A percentile compares a stretch with the other conserved stretches of the same genome.
Conservation (phyloP, 2,888 invertebrate genomes). For the Spatulosminthurus flaviceps region DNA sequence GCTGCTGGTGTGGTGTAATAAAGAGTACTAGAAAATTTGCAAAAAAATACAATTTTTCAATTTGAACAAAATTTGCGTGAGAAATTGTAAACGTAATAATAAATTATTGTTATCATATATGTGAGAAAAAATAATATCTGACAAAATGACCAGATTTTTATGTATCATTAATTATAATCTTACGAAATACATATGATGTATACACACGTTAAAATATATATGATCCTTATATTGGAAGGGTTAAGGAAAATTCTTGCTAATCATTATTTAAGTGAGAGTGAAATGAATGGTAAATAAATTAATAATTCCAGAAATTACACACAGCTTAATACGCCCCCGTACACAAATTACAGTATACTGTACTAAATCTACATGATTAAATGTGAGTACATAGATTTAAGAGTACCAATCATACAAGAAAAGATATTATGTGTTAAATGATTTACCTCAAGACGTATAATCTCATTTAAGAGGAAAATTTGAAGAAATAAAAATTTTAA, state of each 20-base stretch:
- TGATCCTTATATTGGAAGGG: too few species aligned
- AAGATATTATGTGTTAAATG: not conserved
- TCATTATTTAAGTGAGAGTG: too few species aligned
- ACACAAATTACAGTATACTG: not conserved
- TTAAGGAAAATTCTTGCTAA: too few species aligned
- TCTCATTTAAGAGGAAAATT: constrained; percentile 6
- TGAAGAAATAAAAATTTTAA: constrained; percentile 18
- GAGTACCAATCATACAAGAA: not conserved
- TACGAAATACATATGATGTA: not conserved
- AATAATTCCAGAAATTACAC: too few species aligned
- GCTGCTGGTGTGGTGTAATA: too few species aligned
- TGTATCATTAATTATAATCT: not conserved
- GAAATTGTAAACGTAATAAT: too few species aligned
- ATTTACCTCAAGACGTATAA: constrained; percentile 13
- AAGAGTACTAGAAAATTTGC: too few species aligned
- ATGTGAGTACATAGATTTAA: not conserved
- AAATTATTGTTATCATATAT: not conserved
- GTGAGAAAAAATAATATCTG: constrained; percentile 19
- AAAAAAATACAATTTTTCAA: too few species aligned
- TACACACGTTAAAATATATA: too few species aligned
- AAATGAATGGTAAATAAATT: too few species aligned
- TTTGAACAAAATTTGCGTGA: too few species aligned
- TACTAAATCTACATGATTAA: not conserved
- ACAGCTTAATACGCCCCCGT: not conserved
- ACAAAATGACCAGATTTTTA: not conserved